phyloP scores from a whole-genome alignment of 2,888 invertebrate genomes.

The Encarsia formosa region DNA sequence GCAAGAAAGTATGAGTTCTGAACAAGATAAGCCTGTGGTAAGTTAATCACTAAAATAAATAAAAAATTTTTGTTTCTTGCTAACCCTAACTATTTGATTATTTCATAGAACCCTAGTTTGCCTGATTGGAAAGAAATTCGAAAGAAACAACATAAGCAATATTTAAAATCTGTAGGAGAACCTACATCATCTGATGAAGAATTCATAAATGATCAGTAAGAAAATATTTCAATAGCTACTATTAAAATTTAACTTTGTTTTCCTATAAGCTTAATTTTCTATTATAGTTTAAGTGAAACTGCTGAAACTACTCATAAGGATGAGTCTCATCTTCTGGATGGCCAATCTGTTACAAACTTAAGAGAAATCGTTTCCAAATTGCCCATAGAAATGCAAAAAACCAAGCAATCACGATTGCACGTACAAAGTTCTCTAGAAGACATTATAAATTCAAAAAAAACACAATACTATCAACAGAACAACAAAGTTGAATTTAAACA shows the following conservation, averaged over 20 bases:
- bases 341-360: no score
- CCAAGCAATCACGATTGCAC: neutral
- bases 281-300: neutral
- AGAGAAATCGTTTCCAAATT: no score
- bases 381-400: neutral
- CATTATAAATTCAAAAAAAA: neutral
- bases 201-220: neutral
- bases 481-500: neutral
- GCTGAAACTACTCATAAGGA: no score
- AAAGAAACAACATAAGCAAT: neutral
- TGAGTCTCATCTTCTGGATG: no score
- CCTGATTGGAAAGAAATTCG: neutral
- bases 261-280: neutral
- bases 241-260: neutral
- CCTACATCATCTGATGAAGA: slow-evolving; percentile 10
- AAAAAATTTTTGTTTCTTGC: no score
- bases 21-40: no score
- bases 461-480: neutral
- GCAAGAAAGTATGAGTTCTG: no score
- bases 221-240: neutral
- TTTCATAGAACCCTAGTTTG: neutral
- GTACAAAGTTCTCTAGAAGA: neutral
- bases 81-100: no score
- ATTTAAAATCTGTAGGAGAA: neutral
- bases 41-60: no score